Evolutionary conservation across 2,888 invertebrate species (phyloP), one percentile per base, ranked within the genome.

Genomic region (Megaustenia siamemsis): DNA sequence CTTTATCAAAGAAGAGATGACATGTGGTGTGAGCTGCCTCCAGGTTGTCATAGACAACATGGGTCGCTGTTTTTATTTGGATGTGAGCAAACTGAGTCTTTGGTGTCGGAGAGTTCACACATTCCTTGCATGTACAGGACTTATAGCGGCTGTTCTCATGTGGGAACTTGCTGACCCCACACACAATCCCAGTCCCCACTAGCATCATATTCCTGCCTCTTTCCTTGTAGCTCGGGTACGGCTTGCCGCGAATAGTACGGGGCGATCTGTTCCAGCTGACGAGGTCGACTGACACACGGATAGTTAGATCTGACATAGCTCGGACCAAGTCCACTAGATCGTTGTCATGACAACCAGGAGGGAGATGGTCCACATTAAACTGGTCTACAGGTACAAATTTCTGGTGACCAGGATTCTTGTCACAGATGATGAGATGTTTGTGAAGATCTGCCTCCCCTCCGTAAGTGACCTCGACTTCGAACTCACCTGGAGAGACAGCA

Each of bases 401-500:
- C 24, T 5, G 12, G n/a, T 69, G 69, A 43, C 40, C 40, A 43
- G 40, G 40, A 40, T 69, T 69, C 69, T 40, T 69, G 6, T 40
- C 35, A 69, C 69, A 69, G n/a, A n/a, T n/a, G 5, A 24, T 4
- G 24, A 21, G 3, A 24, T 6, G 3, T 43, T 10, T 21, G 21
- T 69, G 40, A 40, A 43, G 69, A 69, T 69, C 40, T n/a, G 40
- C 40, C 43, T 69, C 69, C 24, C 40, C 40, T n/a, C n/a, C 69
- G 8, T 69, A 21, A 40, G n/a, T 69, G n/a, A 40, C 18, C 40
- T 69, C 69, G 3, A 21, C 68, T 40, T 40, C 40, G 21, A 18
- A 40, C 43, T 21, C 10, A 6, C 43, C 38, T 69, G 38, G 40
- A n/a, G n/a, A n/a, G n/a, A n/a, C n/a, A n/a, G n/a, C n/a, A n/a